Conservation (phyloP, 2,888 invertebrate species). For the Drosophila dives region DNA sequence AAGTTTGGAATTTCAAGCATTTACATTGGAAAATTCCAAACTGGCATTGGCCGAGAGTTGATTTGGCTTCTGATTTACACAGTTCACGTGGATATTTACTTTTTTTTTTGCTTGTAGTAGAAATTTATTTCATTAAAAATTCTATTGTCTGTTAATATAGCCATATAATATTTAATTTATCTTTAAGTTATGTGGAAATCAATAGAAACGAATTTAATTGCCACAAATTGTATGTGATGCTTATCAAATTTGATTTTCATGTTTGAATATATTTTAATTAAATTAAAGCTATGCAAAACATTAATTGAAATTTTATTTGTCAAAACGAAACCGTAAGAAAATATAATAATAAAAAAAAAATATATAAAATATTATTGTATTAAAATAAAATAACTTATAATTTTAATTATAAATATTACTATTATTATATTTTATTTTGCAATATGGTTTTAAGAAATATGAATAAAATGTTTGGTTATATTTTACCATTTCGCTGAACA, state of each 20-base stretch:
- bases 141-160: no score
- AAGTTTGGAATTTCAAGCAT: conserved; percentile 16
- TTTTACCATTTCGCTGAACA: no score
- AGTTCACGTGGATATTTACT: not conserved
- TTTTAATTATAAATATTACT: no score
- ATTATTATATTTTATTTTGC: no score
- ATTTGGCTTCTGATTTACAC: conserved; percentile 5
- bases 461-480: no score
- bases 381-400: no score
- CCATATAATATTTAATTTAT: not conserved
- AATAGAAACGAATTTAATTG: not conserved
- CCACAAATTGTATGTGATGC: not conserved
- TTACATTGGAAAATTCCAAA: not conserved
- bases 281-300: not conserved
- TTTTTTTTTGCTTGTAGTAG: no score
- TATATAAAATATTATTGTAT: no score
- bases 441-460: not conserved
- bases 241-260: not conserved
- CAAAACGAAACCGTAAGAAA: not conserved
- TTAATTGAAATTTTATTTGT: not conserved
- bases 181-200: not conserved
- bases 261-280: not conserved
- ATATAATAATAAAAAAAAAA: no score
- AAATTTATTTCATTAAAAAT: no score
- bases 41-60: not conserved